Base-by-base conservation (phyloP, 2,113 vertebrate species). In the Hymenochirus boettgeri region DNA sequence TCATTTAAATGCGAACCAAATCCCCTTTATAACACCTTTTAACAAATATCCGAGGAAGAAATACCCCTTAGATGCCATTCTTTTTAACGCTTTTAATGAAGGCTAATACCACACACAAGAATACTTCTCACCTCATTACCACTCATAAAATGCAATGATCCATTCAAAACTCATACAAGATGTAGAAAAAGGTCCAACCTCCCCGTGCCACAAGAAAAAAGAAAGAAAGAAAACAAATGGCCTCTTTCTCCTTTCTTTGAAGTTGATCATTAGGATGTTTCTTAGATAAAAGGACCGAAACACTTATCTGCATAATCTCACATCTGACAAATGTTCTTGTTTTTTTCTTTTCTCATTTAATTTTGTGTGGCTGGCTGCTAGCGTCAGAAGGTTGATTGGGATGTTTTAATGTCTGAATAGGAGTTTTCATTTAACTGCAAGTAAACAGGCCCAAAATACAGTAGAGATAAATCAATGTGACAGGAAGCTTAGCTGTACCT, bases 61-160 rank as follows among this genome's bases (percentile, higher is more conserved):
- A 88, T 87, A 86, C 76, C 81, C 75, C 76, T 81, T 88, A 53
- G 84, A 83, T 86, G 80, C 82, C 82, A 76, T 85, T 86, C 82
- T 79, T 81, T 79, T 90, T 89, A 83, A 81, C 82, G 79, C 85
- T 82, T 86, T 84, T 83, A 85, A 90, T 90, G 88, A 92, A 88
- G 81, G 82, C 70, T 79, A 79, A 77, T 85, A 82, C 89, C 89
- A 91, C 90, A 90, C 86, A 88, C 83, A 79, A 84, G 86, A 91
- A 89, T 85, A 87, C 85, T 91, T 91, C 86, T 90, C 91, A 92
- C 90, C 88, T 92, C 88, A 89, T 91, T 91, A 92, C 86, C 82
- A 76, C 85, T 82, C 88, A 89, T 90, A 88, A 92, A 92, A 91
- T 79, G 81, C 89, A 90, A 86, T 82, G 88, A 89, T 83, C 84